Evolutionary conservation across 2,888 invertebrate species (phyloP), one percentile per base, ranked within the genome.

Genomic region (Lasiommata megera): DNA sequence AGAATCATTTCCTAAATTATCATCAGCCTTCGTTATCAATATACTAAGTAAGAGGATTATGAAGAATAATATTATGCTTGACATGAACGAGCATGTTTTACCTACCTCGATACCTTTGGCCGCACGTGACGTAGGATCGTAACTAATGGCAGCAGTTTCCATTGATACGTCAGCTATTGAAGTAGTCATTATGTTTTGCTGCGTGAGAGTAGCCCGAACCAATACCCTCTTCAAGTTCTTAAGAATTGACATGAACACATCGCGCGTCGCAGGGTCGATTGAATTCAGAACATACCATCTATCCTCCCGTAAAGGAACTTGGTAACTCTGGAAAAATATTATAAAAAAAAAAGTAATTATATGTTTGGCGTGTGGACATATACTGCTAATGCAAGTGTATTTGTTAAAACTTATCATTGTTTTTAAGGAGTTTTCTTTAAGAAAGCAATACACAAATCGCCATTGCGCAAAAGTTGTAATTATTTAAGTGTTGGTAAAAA

Each of bases 151-250:
- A 0, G 97, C 96, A 1, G 96, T 95, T 68, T 98, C 98, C 80
- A 99, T 92, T 17, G 94, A 93, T 0, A 99, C 95, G 74, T 98
- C 97, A 58, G 96, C 94, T 43, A 99, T 93, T 48, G 93, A 93
- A 0, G 94, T 92, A 0, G 92, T 88, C 59, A 93, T 93, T 63
- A 95, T 92, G 51, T 92, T 87, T 3, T 75, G 73, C 0, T 74
- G 73, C 0, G 73, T 67, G 44, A 93, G 93, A 0, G 96, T 95
- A 1, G 98, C 98, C 53, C 97, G 93, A 23, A 99, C 94, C 7
- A 97, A 87, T 61, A 98, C 95, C 9, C 95, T 93, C 69, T 96
- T 95, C 9, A 99, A 83, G 70, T 96, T 95, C 23, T 96, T 94
- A 7, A 99, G 88, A 0, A 96, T 96, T 61, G 93, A 94, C 92